phyloP scores from a whole-genome alignment of 2,113 vertebrate genomes.

The Marmota flaviventris region DNA sequence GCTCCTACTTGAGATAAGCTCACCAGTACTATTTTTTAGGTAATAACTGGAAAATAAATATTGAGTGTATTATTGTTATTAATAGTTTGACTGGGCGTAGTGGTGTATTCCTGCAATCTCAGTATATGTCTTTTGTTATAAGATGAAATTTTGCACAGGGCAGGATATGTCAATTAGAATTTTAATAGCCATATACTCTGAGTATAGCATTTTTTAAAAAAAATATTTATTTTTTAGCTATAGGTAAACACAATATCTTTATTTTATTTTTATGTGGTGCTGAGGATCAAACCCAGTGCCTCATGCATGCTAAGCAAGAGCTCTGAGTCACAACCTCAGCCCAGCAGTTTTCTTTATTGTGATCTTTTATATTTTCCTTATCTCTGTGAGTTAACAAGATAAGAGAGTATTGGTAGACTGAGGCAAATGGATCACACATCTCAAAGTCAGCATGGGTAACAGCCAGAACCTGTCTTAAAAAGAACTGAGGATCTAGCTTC shows the following conservation, averaged over 20 bases:
- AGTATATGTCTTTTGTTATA: constrained; percentile 1
- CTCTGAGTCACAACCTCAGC: too few relatives aligned
- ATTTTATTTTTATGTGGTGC: too few relatives aligned
- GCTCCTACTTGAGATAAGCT: neutral
- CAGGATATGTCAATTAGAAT: constrained; percentile 26
- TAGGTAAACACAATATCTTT: too few relatives aligned
- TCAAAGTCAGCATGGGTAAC: neutral
- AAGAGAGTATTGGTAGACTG: neutral
- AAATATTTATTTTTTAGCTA: too few relatives aligned
- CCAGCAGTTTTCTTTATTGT: neutral
- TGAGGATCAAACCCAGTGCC: too few relatives aligned
- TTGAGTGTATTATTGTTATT: neutral
- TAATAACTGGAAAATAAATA: constrained; percentile 14
- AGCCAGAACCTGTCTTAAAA: neutral
- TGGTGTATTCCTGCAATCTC: too few relatives aligned
- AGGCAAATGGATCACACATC: neutral
- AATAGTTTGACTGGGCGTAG: neutral
- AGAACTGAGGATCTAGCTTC: neutral
- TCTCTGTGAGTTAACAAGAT: neutral
- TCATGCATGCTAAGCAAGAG: too few relatives aligned
- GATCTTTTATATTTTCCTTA: neutral
- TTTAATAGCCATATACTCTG: neutral
- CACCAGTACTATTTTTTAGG: neutral
- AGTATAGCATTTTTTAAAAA: neutral
- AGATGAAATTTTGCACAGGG: neutral